These are phyloP conservation scores for Pangasius larnaudii DNA, from an alignment of 2,797 vertebrate genomes.

Conservation along the genomic window DNA sequence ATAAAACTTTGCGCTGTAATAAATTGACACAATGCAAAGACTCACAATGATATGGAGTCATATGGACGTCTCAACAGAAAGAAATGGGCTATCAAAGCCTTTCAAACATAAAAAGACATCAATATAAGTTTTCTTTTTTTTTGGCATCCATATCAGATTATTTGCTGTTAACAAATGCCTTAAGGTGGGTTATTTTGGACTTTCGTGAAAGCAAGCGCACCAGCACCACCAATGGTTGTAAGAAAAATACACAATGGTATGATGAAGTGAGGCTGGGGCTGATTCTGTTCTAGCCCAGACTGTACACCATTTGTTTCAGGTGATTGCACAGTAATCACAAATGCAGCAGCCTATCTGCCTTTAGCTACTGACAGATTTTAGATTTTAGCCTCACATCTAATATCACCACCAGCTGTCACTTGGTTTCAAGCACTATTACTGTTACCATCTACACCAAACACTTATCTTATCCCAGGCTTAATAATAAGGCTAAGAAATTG, in stretches of 20 bases:
- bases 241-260: background rate
- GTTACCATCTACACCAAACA: background rate
- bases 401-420: background rate
- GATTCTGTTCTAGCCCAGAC: background rate
- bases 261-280: background rate
- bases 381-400: background rate
- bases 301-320: background rate
- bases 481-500: background rate
- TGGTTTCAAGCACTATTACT: background rate
- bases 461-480: background rate
- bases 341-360: background rate
- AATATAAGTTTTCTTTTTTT: background rate
- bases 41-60: background rate
- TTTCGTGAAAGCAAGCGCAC: background rate
- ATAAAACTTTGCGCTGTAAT: background rate
- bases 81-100: background rate
- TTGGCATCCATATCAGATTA: background rate
- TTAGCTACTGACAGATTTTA: background rate
- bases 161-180: background rate
- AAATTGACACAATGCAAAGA: background rate
- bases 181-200: background rate
- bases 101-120: background rate
- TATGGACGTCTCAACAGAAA: background rate
- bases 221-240: background rate
- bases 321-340: background rate